Base-by-base conservation (phyloP, 2,113 vertebrate species). In the Isichthys henryi region DNA sequence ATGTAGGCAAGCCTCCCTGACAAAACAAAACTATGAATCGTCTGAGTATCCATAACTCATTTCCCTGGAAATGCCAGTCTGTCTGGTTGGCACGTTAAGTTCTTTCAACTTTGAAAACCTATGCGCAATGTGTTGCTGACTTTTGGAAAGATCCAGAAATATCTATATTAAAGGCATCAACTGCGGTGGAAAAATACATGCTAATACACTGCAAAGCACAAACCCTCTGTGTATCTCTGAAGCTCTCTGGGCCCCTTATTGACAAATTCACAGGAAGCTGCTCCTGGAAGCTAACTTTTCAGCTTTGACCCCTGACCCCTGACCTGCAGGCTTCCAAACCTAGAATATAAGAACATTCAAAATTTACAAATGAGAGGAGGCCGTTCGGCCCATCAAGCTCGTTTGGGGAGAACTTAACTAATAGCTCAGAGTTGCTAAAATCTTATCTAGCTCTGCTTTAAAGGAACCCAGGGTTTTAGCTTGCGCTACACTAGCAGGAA, bases 1-100 rank as follows among this genome's bases (percentile, higher is more conserved):
- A 94, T 94, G 93, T 93, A 93, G 94, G 93, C 90, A 53, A 77
- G 17, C 90, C 84, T 92, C 62, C 93, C 94, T 94, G 91, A 95
- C 93, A 94, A 93, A 90, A 92, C 91, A 92, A 92, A 94, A 93
- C 91, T 89, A 88, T 87, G 77, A 74, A 90, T 94, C 93, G 90
- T 93, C 92, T 90, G 90, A 91, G 85, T 90, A 91, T 86, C 88
- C 90, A 89, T 88, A 91, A 91, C 90, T 91, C 89, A 92, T 90
- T 90, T 89, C 50, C 70, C 58, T 90, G 43, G n/a, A 85, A 48
- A 74, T 35, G 21, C 58, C 31, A 43, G 23, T 21, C 46, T n/a
- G 43, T 88, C 35, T 53, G 52, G 5, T 56, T 31, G 86, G 52
- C 27, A 27, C 5, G 27, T 39, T 62, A 11, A 10, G 13, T 43